Conservation (phyloP, 1,140 invertebrate genomes). For the Trachymyrmex cornetzi region DNA sequence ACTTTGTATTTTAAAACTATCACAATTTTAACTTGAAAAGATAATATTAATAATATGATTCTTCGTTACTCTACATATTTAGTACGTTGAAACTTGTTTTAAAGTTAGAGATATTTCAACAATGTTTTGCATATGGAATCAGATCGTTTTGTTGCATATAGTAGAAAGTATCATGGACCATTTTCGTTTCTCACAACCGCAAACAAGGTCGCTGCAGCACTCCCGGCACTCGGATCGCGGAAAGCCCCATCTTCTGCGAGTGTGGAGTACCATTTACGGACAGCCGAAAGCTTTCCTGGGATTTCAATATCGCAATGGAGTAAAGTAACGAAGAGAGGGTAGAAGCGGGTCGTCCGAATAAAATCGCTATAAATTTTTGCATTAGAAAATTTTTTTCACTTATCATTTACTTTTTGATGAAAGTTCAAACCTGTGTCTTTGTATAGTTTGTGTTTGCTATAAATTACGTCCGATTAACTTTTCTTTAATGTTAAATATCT, state of each 20-base stretch:
- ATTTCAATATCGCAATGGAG: slow-evolving; percentile 55
- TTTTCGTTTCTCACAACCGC: slow-evolving; percentile 53
- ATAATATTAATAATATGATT: neutral
- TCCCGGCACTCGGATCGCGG: slow-evolving; percentile 36
- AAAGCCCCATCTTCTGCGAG: slow-evolving; percentile 52
- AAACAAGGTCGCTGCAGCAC: slow-evolving; percentile 56
- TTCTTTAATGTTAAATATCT: neutral
- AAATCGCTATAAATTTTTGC: slow-evolving; percentile 41
- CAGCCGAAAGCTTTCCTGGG: slow-evolving; percentile 47
- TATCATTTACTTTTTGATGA: neutral
- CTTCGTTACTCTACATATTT: neutral
- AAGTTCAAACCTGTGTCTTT: neutral
- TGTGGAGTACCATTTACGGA: slow-evolving; percentile 51
- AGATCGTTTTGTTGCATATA: slow-evolving; percentile 31
- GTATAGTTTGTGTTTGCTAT: neutral
- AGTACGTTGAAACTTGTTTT: neutral
- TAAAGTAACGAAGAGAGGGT: slow-evolving; percentile 29
- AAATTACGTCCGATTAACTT: too few relatives aligned
- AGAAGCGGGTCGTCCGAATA: slow-evolving; percentile 56
- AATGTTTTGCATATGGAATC: slow-evolving; percentile 37
- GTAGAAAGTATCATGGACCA: slow-evolving; percentile 41
- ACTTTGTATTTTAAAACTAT: neutral
- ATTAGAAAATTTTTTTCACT: slow-evolving; percentile 17
- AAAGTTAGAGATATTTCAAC: slow-evolving; percentile 26
- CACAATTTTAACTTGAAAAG: neutral